These are phyloP conservation scores for Pristionchus japonicus DNA, from an alignment of 2,888 invertebrate species.

Conservation along the genomic window DNA sequence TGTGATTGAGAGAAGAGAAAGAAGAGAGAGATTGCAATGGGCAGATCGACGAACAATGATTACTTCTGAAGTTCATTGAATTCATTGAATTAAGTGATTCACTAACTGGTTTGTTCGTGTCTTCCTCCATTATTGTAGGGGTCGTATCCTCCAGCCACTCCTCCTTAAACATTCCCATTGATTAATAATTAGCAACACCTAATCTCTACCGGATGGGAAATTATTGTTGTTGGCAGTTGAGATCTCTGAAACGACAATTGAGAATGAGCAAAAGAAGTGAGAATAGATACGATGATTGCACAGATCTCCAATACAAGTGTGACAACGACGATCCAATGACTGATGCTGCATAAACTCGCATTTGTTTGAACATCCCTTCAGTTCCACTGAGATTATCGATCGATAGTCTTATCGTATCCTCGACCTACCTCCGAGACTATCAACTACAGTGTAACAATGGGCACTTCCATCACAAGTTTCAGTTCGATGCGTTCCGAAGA, in stretches of 20 bases:
- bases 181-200: background rate
- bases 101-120: background rate
- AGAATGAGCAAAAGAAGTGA: background rate
- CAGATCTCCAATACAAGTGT: background rate
- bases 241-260: background rate
- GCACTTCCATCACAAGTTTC: constrained; percentile 2
- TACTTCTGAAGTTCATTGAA: background rate
- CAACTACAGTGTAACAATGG: background rate
- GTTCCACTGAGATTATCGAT: background rate
- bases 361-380: background rate
- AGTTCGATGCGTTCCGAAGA: background rate
- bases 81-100: background rate
- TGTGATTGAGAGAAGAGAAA: background rate
- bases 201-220: background rate
- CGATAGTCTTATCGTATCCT: too few relatives aligned
- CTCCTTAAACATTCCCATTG: background rate
- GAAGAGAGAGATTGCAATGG: background rate
- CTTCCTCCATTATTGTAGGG: background rate
- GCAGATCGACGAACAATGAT: background rate
- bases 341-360: background rate
- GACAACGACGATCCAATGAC: background rate
- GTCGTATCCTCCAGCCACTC: background rate
- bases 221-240: background rate
- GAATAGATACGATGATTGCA: background rate
- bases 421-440: background rate